phyloP scores from a whole-genome alignment of 2,888 invertebrate genomes.

The Miltochrista miniata region DNA sequence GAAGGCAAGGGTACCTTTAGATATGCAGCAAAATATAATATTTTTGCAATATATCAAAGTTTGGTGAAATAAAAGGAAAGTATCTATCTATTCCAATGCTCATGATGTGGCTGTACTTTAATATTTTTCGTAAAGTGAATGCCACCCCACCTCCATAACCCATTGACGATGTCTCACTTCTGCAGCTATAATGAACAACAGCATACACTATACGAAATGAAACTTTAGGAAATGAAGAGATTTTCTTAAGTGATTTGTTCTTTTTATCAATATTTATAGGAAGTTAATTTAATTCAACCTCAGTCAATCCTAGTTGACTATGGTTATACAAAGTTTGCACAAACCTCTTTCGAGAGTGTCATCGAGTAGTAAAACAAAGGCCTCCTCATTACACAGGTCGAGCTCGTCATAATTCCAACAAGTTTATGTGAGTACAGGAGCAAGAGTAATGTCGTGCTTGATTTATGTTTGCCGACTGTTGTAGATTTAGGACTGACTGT shows the following conservation, averaged over 20 bases:
- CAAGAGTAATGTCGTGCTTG: conserved; percentile 42
- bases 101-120: no score
- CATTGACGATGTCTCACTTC: no score
- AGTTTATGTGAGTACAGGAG: conserved; percentile 40
- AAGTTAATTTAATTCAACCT: neutral
- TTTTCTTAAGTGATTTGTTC: no score
- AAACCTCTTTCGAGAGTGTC: conserved; percentile 35
- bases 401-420: conserved; percentile 48
- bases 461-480: conserved; percentile 39
- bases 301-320: conserved; percentile 20
- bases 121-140: no score
- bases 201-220: no score
- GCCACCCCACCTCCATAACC: no score
- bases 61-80: no score
- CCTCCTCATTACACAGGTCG: conserved; percentile 38
- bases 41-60: no score
- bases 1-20: conserved; percentile 44
- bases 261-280: no score
- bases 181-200: no score
- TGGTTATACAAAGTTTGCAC: conserved; percentile 28
- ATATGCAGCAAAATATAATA: conserved; percentile 33
- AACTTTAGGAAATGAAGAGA: no score
- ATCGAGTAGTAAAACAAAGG: conserved; percentile 47
- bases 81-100: no score
- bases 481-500: conserved; percentile 33